Evolutionary conservation across 2,888 invertebrate genomes (phyloP).

Genomic region (Drosophila lutescens): DNA sequence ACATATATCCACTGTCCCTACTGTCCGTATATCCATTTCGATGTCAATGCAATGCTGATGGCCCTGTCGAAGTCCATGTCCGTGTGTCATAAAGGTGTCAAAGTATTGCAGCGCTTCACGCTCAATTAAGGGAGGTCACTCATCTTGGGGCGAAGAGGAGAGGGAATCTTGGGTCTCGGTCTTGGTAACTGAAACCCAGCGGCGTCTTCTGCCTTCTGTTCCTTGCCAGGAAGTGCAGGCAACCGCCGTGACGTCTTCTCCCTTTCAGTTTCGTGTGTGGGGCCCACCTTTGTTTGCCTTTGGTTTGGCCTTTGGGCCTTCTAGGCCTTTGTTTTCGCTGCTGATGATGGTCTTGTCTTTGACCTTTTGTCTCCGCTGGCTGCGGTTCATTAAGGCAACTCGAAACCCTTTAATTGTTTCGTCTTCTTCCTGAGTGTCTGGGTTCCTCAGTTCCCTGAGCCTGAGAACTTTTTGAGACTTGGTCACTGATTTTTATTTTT

Average conservation of each 20-base stretch:
- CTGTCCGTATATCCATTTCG: conserved; percentile 13
- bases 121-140: conserved; percentile 60
- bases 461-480: conserved; percentile 39
- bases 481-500: conserved; percentile 21
- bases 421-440: background rate
- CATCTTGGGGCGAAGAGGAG: conserved; percentile 19
- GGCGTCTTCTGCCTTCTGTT: conserved; percentile 27
- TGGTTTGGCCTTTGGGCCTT: conserved; percentile 46
- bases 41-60: conserved; percentile 34
- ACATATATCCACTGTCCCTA: background rate
- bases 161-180: conserved; percentile 29
- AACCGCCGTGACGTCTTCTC: conserved; percentile 73
- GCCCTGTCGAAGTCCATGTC: conserved; percentile 20
- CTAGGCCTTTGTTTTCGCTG: conserved; percentile 36
- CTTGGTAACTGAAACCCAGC: conserved; percentile 68
- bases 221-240: conserved; percentile 67
- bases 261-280: conserved; percentile 15
- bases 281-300: conserved; percentile 52
- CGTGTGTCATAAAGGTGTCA: conserved; percentile 64
- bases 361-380: conserved; percentile 62
- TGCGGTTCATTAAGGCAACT: conserved; percentile 80
- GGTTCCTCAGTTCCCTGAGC: conserved; percentile 1
- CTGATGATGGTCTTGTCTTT: conserved; percentile 57
- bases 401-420: conserved; percentile 64
- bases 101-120: conserved; percentile 67